Base-by-base conservation (phyloP, 2,797 vertebrate species). In the Diglossa cyanea region DNA sequence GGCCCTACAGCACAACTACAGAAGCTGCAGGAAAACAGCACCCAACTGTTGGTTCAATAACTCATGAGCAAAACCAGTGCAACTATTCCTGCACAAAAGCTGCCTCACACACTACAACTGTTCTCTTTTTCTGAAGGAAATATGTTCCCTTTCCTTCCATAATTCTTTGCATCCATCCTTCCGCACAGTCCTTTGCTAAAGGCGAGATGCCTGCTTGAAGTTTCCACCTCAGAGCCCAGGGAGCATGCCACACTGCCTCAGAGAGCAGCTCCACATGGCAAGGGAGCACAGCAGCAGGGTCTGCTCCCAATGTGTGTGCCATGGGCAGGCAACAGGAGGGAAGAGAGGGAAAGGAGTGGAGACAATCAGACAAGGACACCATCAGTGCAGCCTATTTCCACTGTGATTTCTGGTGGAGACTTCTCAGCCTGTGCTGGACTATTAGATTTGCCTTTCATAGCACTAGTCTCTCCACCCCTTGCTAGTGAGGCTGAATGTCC, bases 291-390 rank as follows among this genome's bases (percentile, higher is more conserved):
- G 33, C 4, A 11, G 8, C 54, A 8, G 5, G 26, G 44, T 48
- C 25, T 0, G 1, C 39, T 81, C 11, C 35, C 30, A 2, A 1
- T 0, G 1, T 3, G 3, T 83, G 3, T 83, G 35, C 35, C n/a
- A 11, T 1, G 2, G 57, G 12, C 17, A 16, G 17, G 40, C 18
- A 19, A 13, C 2, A 18, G 35, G 37, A 68, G 61, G 31, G 33
- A 40, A 37, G 26, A 50, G 3, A 26, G 8, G 24, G 37, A 62
- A 39, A 53, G n/a, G 17, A 83, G 17, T 21, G 2, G 37, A 51
- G 1, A 31, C 65, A 58, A 26, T 71, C n/a, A 7, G 37, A 35
- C 45, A 50, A 37, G 54, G 31, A 50, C 17, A 50, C 26, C 39
- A 45, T 51, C 47, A 60, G 33, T 9, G 1, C 48, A 80, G 48